Evolutionary conservation across 2,888 invertebrate genomes (phyloP).

Genomic region (Callosobruchus maculatus): DNA sequence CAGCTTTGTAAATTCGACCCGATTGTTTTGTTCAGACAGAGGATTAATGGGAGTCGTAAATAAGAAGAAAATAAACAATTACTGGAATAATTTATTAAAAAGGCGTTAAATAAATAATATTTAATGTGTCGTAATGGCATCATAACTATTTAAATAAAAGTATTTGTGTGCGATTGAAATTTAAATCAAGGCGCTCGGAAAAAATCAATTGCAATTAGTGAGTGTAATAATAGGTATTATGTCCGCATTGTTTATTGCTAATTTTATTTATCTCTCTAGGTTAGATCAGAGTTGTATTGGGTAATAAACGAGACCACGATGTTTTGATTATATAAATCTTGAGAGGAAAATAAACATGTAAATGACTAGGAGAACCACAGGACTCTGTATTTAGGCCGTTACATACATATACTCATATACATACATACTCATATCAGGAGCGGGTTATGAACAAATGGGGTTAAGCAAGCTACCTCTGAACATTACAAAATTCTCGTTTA

Average conservation of each 20-base stretch:
- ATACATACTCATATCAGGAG: too few species aligned
- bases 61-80: conserved; percentile 4
- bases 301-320: too few species aligned
- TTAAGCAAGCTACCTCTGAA: too few species aligned
- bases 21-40: conserved; percentile 5
- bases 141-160: conserved; percentile 8
- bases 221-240: conserved; percentile 1
- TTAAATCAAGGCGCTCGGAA: neutral
- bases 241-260: neutral
- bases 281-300: neutral
- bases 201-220: neutral
- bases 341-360: too few species aligned
- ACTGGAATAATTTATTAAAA: conserved; percentile 7
- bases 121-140: conserved; percentile 8
- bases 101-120: conserved; percentile 13
- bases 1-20: conserved; percentile 3
- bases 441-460: too few species aligned
- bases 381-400: too few species aligned
- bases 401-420: too few species aligned
- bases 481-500: too few species aligned
- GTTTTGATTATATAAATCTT: too few species aligned
- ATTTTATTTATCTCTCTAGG: neutral
- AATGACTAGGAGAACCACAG: too few species aligned
- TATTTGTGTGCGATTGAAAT: neutral
- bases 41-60: conserved; percentile 1